These are phyloP conservation scores for Oreochromis tanganicae DNA, from an alignment of 2,113 vertebrate species.

Conservation along the genomic window DNA sequence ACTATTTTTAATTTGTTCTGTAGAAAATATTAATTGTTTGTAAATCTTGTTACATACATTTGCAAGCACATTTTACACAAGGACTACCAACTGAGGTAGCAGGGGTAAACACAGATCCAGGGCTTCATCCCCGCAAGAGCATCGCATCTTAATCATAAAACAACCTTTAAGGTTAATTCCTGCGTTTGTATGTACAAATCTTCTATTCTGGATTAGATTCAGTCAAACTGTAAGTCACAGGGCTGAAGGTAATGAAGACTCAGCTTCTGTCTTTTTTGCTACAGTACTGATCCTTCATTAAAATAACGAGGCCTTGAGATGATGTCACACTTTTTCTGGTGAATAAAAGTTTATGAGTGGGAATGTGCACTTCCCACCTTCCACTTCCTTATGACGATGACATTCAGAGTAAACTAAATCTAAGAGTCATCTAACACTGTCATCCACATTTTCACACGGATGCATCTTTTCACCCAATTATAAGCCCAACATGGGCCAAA, in stretches of 20 bases:
- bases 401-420: not conserved
- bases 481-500: conserved; percentile 49
- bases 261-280: not conserved
- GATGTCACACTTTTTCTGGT: not conserved
- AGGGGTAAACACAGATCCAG: not conserved
- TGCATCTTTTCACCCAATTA: not conserved
- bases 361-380: not conserved
- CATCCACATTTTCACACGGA: not conserved
- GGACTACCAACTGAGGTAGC: conserved; percentile 33
- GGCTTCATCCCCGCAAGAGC: not conserved
- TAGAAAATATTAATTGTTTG: conserved; percentile 17
- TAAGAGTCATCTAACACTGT: conserved; percentile 1
- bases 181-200: not conserved
- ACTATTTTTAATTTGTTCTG: not conserved
- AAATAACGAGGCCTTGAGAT: not conserved
- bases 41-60: conserved; percentile 12
- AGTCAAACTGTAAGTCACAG: conserved; percentile 1
- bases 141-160: not conserved
- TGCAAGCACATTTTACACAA: not conserved
- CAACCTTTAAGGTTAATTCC: not conserved
- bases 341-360: not conserved
- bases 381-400: not conserved
- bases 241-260: not conserved
- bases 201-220: not conserved
- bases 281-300: not conserved